Conservation (phyloP, 2,888 invertebrate genomes). For the Andrena praecox region DNA sequence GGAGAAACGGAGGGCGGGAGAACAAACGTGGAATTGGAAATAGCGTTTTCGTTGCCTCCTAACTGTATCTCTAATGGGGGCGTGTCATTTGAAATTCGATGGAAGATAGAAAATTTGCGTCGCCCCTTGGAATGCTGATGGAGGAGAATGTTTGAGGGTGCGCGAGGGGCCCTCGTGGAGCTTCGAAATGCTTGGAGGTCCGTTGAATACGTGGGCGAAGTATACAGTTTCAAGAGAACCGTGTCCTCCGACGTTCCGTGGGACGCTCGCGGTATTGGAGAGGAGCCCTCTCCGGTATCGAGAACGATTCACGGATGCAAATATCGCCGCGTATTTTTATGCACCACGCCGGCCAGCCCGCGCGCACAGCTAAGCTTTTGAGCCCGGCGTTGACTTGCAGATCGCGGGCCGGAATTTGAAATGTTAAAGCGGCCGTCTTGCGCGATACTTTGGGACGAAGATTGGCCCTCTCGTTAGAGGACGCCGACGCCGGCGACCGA, state of each 20-base stretch:
- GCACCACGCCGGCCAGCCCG: conserved; percentile 44
- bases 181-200: neutral
- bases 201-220: conserved; percentile 14
- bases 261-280: conserved; percentile 19
- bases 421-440: conserved; percentile 61
- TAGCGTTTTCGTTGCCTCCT: neutral
- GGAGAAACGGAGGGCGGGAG: neutral
- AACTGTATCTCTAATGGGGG: too few species aligned
- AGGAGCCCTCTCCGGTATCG: conserved; percentile 45
- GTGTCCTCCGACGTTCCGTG: conserved; percentile 12
- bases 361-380: conserved; percentile 66
- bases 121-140: too few species aligned
- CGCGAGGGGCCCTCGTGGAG: too few species aligned
- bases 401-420: conserved; percentile 61
- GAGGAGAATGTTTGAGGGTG: too few species aligned
- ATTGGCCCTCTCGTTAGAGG: conserved; percentile 33
- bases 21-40: neutral
- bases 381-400: conserved; percentile 67
- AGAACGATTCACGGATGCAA: conserved; percentile 68
- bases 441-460: conserved; percentile 29
- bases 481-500: neutral
- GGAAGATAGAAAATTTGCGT: too few species aligned
- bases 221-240: conserved; percentile 38
- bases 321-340: conserved; percentile 67
- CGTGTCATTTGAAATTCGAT: too few species aligned